Conservation (phyloP, 2,113 vertebrate genomes). For the Neogobius melanostomus region DNA sequence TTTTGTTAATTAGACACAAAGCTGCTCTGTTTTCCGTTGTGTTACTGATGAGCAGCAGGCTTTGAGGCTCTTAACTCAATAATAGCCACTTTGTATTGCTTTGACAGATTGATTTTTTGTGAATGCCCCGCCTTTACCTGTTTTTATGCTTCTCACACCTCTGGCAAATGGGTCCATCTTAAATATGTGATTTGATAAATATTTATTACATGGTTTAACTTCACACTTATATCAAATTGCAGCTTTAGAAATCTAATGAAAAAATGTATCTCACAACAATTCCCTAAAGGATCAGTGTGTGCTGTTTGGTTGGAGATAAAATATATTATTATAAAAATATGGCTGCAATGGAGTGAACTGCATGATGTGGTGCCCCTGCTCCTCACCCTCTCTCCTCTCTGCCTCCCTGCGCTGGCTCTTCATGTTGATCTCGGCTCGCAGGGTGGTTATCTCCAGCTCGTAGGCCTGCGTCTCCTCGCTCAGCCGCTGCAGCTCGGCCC, state of each 20-base stretch:
- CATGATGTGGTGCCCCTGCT: neutral
- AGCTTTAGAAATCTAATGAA: no score
- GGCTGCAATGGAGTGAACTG: no score
- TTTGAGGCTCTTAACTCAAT: neutral
- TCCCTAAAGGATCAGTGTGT: no score
- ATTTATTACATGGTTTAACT: neutral
- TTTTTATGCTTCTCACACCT: neutral
- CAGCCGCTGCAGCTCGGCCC: slow-evolving; percentile 79
- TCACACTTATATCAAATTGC: neutral
- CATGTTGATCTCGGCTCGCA: slow-evolving; percentile 85
- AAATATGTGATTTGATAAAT: neutral
- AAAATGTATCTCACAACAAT: no score
- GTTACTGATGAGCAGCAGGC: neutral
- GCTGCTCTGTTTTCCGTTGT: slow-evolving; percentile 16
- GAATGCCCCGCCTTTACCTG: neutral
- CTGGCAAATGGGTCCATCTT: no score
- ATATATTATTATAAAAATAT: no score
- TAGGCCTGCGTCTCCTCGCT: slow-evolving; percentile 81
- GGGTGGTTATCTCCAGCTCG: slow-evolving; percentile 84
- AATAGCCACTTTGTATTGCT: slow-evolving; percentile 1
- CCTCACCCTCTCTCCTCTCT: slow-evolving; percentile 75
- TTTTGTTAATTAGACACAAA: slow-evolving; percentile 25
- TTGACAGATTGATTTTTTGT: slow-evolving; percentile 5
- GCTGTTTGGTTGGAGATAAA: no score
- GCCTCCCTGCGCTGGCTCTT: slow-evolving; percentile 77